Percentiles rank a stretch among this genome's conserved stretches.
Evolutionary conservation across 2,113 vertebrate genomes (phyloP).

Genomic region (Nerophis ophidion): DNA sequence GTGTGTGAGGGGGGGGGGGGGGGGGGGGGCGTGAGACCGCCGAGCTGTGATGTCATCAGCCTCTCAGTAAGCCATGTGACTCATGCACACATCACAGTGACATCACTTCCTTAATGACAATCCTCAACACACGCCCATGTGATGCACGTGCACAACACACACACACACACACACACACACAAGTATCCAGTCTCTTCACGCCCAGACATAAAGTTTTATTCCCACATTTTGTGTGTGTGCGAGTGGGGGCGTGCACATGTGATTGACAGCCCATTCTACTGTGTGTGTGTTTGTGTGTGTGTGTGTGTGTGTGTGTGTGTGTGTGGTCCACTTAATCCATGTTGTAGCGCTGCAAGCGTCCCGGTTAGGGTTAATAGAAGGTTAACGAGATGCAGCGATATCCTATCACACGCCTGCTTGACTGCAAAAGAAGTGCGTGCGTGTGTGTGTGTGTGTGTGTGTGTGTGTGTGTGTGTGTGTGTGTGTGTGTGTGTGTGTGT

Average conservation of each 20-base stretch:
- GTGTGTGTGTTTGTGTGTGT: conserved; percentile 16
- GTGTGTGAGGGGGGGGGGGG: too few species aligned
- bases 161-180: background rate
- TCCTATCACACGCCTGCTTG: conserved; percentile 86
- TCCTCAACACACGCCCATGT: too few species aligned
- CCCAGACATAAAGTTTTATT: conserved; percentile 17
- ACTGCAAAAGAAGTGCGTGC: conserved; percentile 73
- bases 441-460: conserved; percentile 18
- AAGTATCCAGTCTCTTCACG: background rate
- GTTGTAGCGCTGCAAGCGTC: conserved; percentile 49
- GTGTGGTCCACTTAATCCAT: conserved; percentile 72
- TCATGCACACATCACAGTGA: too few species aligned
- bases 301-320: conserved; percentile 39
- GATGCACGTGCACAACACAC: background rate
- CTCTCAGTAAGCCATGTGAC: too few species aligned
- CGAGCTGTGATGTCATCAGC: too few species aligned
- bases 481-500: conserved; percentile 18
- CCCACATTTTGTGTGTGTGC: conserved; percentile 11
- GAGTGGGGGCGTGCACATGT: conserved; percentile 20
- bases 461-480: conserved; percentile 14
- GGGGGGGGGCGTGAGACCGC: too few species aligned
- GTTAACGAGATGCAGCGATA: conserved; percentile 74
- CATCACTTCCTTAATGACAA: too few species aligned
- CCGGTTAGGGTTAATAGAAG: conserved; percentile 62
- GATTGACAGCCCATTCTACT: conserved; percentile 35